Evolutionary conservation across 2,113 vertebrate species (phyloP), one percentile per base, ranked within the genome.

Genomic region (Paralichthys olivaceus): DNA sequence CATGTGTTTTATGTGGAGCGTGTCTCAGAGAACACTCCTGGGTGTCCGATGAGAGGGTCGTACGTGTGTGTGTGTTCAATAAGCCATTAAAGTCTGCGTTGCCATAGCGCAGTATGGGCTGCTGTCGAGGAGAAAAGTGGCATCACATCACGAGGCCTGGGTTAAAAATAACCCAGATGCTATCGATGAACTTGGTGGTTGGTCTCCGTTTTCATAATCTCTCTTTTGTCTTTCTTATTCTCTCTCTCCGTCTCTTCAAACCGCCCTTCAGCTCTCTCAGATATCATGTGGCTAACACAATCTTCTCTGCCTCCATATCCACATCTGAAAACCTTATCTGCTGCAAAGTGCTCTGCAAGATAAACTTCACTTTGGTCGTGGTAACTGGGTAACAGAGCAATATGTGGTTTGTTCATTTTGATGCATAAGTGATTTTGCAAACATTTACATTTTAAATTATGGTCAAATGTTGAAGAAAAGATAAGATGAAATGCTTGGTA

Each of bases 31-130:
- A 78, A 74, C 49, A 74, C 72, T 43, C 60, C 74, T 85, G 82
- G 75, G 22, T 0, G 19, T 1, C 17, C 78, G 70, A 74, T 62
- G 28, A 32, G 70, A 49, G 29, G 49, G 28, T 29, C 53, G 22
- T 4, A 58, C 62, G 43, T 23, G 72, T 69, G 67, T 64, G 79
- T 63, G 25, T 55, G 22, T 65, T 69, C 69, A 69, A 75, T 34
- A 70, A 75, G 67, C 79, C 72, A 82, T 84, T 81, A 83, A 72
- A 84, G 76, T n/a, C 47, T 55, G 70, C 86, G 84, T 86, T 90
- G 83, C 86, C 87, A 89, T 74, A 78, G 87, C 86, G 86, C 63
- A 73, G 57, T 25, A 68, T 14, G 62, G 65, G 76, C 75, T 83
- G 64, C 77, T 68, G 79, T 72, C 57, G 56, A 77, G 29, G 23